Base-by-base conservation (phyloP, 2,113 vertebrate genomes). In the Puma concolor region DNA sequence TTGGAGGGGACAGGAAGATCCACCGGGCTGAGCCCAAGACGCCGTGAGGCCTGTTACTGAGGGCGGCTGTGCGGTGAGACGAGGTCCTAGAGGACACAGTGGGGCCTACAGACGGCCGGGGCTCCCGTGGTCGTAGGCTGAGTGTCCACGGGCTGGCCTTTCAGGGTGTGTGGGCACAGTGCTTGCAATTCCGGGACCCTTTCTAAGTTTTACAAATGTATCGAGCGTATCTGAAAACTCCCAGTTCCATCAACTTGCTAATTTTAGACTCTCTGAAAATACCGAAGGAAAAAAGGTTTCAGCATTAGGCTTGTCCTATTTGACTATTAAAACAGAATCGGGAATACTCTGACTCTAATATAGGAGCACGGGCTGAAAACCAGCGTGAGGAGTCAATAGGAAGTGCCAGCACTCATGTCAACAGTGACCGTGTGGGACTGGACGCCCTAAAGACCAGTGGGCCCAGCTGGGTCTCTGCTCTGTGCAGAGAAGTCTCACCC, bases 401-500 rank as follows among this genome's bases (percentile, higher is more conserved):
- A 41, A n/a, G 60, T 4, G 2, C 21, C 12, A 21, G 36, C 25
- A 3, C 52, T 66, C 27, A 5, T 14, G 14, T 3, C 19, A 31
- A 57, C 6, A 19, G 10, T 15, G 14, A 29, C 11, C 14, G 25
- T 21, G 23, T 3, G 8, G 31, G 23, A 16, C 1, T 7, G 38
- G 66, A 11, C n/a, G 50, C 16, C 21, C 19, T 3, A 15, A 1
- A 16, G 1, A 14, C 0, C 16, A 44, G 27, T 9, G 14, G 31
- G 66, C 31, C 44, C 17, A 4, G 11, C 54, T 13, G 23, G 10
- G 2, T 9, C 44, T 25, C 64, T 19, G 29, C 27, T 29, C 2
- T 1, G 0, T 13, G 23, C 87, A 5, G 12, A 33, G 12, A 15
- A 1, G 54, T 12, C 5, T 1, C 0, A 6, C 25, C 10, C 0